Base-by-base conservation (phyloP, 1,140 invertebrate genomes). In the Papilio machaon region DNA sequence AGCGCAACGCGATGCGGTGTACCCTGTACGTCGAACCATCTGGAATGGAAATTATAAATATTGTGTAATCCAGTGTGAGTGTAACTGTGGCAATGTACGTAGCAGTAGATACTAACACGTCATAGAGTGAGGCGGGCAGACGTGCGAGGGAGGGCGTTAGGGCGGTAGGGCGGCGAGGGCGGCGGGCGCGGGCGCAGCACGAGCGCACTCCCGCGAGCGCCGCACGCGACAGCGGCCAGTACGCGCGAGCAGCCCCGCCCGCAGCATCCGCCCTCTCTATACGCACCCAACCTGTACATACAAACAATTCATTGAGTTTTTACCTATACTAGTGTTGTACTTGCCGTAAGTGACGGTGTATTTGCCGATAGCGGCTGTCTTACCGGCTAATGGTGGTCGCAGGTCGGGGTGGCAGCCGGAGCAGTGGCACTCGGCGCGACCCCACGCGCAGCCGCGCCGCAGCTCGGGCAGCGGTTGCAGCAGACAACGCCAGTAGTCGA, bases 21-120 rank as follows among this genome's bases (percentile, higher is more conserved):
- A 1, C 90, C 90, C 86, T 93, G 91, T 81, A 91, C 91, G 49
- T 93, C 92, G 76, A 91, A 85, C 92, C 92, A 93, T 79, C 91
- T 93, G 87, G 3, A 90, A 81, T 43, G 81, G 80, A 74, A 4
- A 74, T n/a, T 67, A 17, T 9, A 75, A 75, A 35, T 30, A 30
- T 30, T 30, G 23, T 30, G 23, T 30, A 43, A 17, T 23, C 54
- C 38, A 15, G 6, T 52, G 15, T 52, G 6, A 13, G 6, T 5
- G 49, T 30, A 30, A 52, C 15, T 3, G 15, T 17, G 0, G 11
- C 47, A 6, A 7, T 43, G 38, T 75, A 58, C 73, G 6, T 9
- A 4, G 35, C 38, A 17, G 58, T 46, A 30, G 11, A 30, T 43
- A 82, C 76, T 80, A 64, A 88, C 88, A 85, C 74, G 47, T 88